These are phyloP conservation scores for Archips crataeganus DNA, from an alignment of 2,888 invertebrate species.

Conservation along the genomic window DNA sequence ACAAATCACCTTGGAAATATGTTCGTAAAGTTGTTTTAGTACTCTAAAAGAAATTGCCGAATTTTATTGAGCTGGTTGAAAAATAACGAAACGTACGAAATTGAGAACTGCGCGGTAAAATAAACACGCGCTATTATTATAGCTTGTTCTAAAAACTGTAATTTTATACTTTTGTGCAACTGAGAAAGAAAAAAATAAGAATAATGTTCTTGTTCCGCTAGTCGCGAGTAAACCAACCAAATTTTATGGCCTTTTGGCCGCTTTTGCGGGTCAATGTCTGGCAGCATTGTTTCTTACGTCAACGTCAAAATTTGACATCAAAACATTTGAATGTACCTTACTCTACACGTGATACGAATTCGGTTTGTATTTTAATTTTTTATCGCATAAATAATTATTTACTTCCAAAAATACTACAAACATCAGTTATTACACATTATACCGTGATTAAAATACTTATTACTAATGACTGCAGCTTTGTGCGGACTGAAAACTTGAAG, in stretches of 20 bases:
- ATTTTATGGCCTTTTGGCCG: neutral
- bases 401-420: neutral
- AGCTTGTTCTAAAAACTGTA: no score
- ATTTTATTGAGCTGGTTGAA: no score
- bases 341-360: neutral
- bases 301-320: constrained; percentile 1
- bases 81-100: no score
- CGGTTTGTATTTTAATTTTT: neutral
- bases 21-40: no score
- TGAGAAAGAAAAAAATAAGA: no score
- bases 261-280: neutral
- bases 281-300: neutral
- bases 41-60: no score
- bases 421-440: neutral
- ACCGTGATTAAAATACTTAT: neutral
- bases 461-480: neutral
- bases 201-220: no score
- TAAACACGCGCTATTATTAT: no score
- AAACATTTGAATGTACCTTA: constrained; percentile 7
- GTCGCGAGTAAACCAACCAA: no score
- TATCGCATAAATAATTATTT: neutral
- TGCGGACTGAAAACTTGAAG: neutral
- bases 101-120: no score
- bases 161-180: no score
- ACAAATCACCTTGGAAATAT: no score